A percentile compares a stretch with the other conserved stretches of the same genome.
These are phyloP conservation scores for Odocoileus hemionus DNA, from an alignment of 2,113 vertebrate genomes.

Conservation along the genomic window DNA sequence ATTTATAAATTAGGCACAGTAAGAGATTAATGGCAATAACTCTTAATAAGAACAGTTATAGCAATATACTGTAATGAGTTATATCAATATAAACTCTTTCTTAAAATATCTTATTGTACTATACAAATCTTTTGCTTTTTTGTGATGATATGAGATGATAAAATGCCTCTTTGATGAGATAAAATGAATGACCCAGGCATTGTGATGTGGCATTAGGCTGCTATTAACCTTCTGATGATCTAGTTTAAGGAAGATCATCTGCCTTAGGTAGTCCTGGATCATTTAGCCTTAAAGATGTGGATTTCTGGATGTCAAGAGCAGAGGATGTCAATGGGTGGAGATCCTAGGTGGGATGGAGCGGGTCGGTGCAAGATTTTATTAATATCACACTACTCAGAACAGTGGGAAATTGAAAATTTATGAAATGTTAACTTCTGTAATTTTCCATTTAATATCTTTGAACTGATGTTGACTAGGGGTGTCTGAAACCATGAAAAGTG, in stretches of 20 bases:
- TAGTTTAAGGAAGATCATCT: background rate
- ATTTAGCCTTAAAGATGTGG: too few species aligned
- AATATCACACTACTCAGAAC: background rate
- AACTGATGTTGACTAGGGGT: background rate
- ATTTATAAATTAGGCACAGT: background rate
- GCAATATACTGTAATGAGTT: background rate
- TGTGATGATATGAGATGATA: background rate
- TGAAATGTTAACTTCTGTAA: background rate
- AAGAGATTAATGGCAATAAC: background rate
- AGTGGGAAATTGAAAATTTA: background rate
- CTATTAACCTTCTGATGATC: background rate
- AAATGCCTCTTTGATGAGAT: background rate
- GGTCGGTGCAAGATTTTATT: background rate
- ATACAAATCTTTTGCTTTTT: background rate
- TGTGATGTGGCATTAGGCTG: background rate
- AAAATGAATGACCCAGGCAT: background rate
- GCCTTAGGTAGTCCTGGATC: background rate
- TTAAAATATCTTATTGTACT: background rate
- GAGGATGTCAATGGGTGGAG: background rate
- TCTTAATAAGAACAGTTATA: background rate
- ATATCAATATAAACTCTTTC: background rate
- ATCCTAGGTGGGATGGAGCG: background rate
- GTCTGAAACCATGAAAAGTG: background rate
- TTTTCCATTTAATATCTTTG: background rate
- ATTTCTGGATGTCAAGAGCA: background rate